Conservation (phyloP, 2,113 vertebrate species). For the Dicentrarchus labrax region DNA sequence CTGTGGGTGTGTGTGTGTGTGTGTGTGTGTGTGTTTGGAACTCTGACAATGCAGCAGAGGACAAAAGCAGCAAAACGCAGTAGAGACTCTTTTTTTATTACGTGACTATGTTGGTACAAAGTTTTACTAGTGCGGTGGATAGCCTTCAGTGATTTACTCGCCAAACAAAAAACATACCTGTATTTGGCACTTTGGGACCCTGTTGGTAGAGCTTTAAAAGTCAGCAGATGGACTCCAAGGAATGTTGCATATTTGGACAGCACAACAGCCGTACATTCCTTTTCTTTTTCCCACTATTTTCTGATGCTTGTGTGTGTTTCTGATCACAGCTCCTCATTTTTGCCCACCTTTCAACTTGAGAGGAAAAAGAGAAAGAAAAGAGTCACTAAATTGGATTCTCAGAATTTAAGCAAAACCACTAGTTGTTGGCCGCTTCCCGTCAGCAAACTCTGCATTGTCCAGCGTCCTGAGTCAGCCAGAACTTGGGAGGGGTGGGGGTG, state of each 20-base stretch:
- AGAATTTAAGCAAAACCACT: slow-evolving; percentile 31
- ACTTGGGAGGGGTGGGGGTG: not conserved
- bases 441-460: slow-evolving; percentile 37
- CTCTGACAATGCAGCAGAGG: no score
- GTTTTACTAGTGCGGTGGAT: no score
- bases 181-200: no score
- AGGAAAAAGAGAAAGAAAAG: not conserved
- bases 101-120: no score
- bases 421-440: slow-evolving; percentile 10
- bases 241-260: not conserved
- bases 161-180: no score
- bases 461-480: slow-evolving; percentile 51
- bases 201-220: slow-evolving; percentile 5
- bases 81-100: no score
- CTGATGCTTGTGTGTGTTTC: slow-evolving; percentile 2
- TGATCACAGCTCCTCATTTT: slow-evolving; percentile 6
- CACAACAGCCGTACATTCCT: not conserved
- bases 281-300: not conserved
- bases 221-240: slow-evolving; percentile 36
- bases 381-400: slow-evolving; percentile 3
- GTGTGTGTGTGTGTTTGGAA: no score
- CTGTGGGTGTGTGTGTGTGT: no score
- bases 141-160: no score
- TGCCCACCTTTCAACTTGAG: slow-evolving; percentile 11
- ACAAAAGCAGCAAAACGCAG: no score